Conservation (phyloP, 92 coral and sea anemone species). For the Montipora capitata region DNA sequence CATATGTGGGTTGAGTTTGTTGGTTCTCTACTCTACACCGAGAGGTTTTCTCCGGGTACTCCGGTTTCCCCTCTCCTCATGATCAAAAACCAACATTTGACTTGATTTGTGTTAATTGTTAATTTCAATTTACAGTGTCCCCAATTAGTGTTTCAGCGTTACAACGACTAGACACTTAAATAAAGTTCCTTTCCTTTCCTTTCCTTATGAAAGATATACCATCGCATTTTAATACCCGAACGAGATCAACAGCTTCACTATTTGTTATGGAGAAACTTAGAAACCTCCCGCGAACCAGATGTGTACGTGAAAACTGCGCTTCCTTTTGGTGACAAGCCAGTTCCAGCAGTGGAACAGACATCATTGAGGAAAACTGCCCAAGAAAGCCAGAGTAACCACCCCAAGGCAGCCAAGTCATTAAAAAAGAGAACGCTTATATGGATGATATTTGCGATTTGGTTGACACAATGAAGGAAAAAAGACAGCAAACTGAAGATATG, state of each 20-base stretch:
- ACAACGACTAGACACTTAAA: too few species aligned
- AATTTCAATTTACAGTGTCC: too few species aligned
- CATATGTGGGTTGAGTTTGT: too few species aligned
- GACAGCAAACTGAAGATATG: conserved; percentile 56
- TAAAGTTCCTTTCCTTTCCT: too few species aligned
- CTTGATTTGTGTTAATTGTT: too few species aligned
- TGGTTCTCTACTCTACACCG: too few species aligned
- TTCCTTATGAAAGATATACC: too few species aligned
- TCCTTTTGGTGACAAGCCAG: neutral
- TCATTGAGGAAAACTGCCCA: too few species aligned
- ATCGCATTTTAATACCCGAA: neutral
- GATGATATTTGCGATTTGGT: conserved; percentile 77
- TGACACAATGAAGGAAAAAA: conserved; percentile 57
- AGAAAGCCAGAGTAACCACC: neutral
- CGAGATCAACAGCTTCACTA: neutral
- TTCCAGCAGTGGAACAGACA: conserved; percentile 5
- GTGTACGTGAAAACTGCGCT: neutral
- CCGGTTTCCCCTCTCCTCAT: too few species aligned
- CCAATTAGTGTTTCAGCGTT: too few species aligned
- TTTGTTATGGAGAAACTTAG: neutral
- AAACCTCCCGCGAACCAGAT: conserved; percentile 3
- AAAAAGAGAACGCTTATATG: conserved; percentile 68
- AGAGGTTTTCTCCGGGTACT: too few species aligned
- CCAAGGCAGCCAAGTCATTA: conserved; percentile 72
- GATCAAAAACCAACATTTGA: too few species aligned